Conservation (phyloP, 1,140 invertebrate genomes). For the Anastrepha obliqua region DNA sequence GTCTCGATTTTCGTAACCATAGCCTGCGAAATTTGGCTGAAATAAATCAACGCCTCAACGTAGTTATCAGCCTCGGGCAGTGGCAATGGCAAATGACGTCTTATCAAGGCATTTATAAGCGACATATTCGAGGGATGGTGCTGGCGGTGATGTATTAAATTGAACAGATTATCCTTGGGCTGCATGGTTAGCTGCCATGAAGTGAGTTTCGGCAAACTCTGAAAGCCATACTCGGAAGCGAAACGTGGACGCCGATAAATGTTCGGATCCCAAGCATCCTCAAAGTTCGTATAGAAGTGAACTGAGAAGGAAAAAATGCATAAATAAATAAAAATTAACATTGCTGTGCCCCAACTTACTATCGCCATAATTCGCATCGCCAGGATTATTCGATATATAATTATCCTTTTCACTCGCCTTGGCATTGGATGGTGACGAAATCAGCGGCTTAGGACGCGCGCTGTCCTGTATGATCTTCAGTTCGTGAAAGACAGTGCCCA, state of each 20-base stretch:
- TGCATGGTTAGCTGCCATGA: constrained; percentile 77
- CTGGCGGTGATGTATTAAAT: constrained; percentile 85
- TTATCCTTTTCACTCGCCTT: constrained; percentile 85
- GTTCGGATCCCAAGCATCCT: constrained; percentile 86
- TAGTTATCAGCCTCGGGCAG: constrained; percentile 75
- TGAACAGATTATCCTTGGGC: constrained; percentile 78
- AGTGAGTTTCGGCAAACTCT: constrained; percentile 86
- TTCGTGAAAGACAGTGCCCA: constrained; percentile 83
- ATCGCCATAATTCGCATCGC: constrained; percentile 89
- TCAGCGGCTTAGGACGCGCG: constrained; percentile 64
- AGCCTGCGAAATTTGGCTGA: constrained; percentile 91
- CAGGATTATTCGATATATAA: constrained; percentile 84
- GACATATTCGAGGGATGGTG: constrained; percentile 85
- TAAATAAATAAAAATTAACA: background rate
- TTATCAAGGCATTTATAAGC: constrained; percentile 79
- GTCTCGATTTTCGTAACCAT: constrained; percentile 91
- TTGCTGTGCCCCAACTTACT: constrained; percentile 75
- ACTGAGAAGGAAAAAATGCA: constrained; percentile 77
- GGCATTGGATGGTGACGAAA: constrained; percentile 96
- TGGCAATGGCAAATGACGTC: constrained; percentile 78
- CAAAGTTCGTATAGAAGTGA: constrained; percentile 93
- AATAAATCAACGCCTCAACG: constrained; percentile 80
- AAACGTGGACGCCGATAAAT: constrained; percentile 90
- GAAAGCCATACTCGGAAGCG: constrained; percentile 96
- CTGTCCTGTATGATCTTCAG: constrained; percentile 79